Base-by-base conservation (phyloP, 2,888 invertebrate species). In the Cepaea hortensis region DNA sequence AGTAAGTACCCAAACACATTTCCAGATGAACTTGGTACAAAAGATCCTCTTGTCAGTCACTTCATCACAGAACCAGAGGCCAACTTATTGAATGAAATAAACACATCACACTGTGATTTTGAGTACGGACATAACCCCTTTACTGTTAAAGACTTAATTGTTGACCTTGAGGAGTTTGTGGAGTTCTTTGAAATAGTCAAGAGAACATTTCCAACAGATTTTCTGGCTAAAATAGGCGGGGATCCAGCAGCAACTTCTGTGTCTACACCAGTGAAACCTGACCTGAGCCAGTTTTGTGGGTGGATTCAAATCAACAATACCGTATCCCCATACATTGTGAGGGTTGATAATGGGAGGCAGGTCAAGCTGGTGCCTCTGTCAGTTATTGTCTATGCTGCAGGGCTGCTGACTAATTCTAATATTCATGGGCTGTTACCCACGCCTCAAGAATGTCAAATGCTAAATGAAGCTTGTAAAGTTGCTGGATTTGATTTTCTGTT, bases 41-140 rank as follows among this genome's bases (percentile, higher is more conserved):
- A 97, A 93, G 96, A 98, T 84, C 98, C 98, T 94, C 97, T 98
- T 91, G 96, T 97, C 90, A 98, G 98, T 95, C 98, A 98, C 94
- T 98, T 97, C 94, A 97, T 98, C 90, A 98, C 98, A 0, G 97
- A 97, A 90, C 96, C 97, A 0, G 98, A 99, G 95, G 97, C 98
- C 84, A 96, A 97, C 90, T 95, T 98, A 46, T 95, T 98, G 80
- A 98, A 97, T 92, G 98, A 98, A 95, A 98, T 98, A 91, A 99
- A 98, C 95, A 96, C 96, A 89, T 97, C 97, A 94, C 98, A 98
- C 94, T 98, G 98, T 95, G 98, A 98, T 92, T 96, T 96, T 88
- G 97, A 97, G 94, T 98, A 97, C 94, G 98, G 98, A 2, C 96
- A 97, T 84, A 97, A 98, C 90, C 96, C 96, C 48, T 98, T 98